Conservation (phyloP, 2,888 invertebrate genomes). For the Sympetrum striolatum region DNA sequence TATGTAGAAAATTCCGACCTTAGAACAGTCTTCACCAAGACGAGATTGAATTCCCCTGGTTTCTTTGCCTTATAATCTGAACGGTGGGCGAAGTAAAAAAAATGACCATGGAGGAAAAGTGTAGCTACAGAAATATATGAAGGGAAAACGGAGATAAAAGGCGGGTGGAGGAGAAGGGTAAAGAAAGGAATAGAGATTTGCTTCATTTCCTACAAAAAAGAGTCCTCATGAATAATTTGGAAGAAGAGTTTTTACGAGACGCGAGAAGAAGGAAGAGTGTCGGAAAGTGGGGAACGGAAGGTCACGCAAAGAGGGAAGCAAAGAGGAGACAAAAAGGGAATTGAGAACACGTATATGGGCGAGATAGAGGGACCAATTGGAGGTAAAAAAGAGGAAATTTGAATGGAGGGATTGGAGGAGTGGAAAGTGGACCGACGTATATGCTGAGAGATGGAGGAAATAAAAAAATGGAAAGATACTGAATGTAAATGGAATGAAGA, state of each 20-base stretch:
- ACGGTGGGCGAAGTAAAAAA: background rate
- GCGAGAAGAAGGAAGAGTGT: background rate
- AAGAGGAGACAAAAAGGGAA: background rate
- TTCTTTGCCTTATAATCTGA: background rate
- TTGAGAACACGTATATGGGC: background rate
- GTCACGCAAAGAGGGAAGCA: background rate
- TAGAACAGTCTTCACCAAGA: background rate
- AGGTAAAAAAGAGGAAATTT: background rate
- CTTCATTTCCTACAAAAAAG: conserved; percentile 36
- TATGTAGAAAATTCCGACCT: background rate
- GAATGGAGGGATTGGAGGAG: background rate
- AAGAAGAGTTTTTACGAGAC: conserved; percentile 10
- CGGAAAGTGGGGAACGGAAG: background rate
- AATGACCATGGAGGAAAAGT: background rate
- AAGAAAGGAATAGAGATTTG: conserved; percentile 34
- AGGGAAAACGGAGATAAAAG: background rate
- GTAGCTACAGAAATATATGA: background rate
- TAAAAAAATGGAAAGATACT: background rate
- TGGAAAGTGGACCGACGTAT: background rate
- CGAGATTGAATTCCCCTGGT: background rate
- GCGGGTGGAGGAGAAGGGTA: background rate
- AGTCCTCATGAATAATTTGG: conserved; percentile 37
- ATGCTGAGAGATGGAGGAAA: background rate
- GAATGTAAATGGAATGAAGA: too few species aligned
- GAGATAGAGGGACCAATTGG: background rate